phyloP scores from a whole-genome alignment of 2,113 vertebrate genomes.

The Perca fluviatilis region DNA sequence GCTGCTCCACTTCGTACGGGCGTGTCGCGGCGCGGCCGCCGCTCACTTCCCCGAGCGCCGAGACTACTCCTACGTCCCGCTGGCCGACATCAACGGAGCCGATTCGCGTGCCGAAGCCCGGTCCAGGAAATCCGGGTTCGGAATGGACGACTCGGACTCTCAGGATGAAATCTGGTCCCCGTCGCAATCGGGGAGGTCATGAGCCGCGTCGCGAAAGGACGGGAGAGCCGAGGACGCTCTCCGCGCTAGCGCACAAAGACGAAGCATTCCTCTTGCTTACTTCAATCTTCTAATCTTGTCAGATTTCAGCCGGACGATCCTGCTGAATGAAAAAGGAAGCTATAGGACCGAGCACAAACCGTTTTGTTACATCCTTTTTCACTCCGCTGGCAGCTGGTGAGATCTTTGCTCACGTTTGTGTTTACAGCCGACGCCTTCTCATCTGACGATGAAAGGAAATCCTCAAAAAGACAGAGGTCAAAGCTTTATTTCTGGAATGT shows the following conservation, averaged over 20 bases:
- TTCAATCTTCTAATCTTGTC: not conserved
- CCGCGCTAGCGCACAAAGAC: conserved; percentile 12
- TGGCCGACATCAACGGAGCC: conserved; percentile 62
- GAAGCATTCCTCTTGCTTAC: not conserved
- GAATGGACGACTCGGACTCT: conserved; percentile 62
- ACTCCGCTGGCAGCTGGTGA: not conserved
- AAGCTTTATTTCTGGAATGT: conserved; percentile 13
- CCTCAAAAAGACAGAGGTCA: not conserved
- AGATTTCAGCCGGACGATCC: not conserved
- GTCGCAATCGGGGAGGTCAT: not conserved
- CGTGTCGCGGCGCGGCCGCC: conserved; percentile 23
- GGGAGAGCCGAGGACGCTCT: not conserved
- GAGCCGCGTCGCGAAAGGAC: not conserved
- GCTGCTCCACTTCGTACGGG: conserved; percentile 63
- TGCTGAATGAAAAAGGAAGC: conserved; percentile 15
- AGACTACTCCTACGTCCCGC: conserved; percentile 81
- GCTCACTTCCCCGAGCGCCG: not conserved
- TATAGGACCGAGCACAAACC: not conserved
- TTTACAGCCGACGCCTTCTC: not conserved
- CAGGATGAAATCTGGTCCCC: conserved; percentile 69
- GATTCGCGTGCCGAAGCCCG: not conserved
- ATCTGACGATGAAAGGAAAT: not conserved
- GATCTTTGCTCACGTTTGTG: not conserved
- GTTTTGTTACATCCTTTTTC: not conserved
- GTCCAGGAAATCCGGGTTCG: not conserved